These are phyloP conservation scores for Eugnorisma glareosa DNA, from an alignment of 2,888 invertebrate species.

Conservation along the genomic window DNA sequence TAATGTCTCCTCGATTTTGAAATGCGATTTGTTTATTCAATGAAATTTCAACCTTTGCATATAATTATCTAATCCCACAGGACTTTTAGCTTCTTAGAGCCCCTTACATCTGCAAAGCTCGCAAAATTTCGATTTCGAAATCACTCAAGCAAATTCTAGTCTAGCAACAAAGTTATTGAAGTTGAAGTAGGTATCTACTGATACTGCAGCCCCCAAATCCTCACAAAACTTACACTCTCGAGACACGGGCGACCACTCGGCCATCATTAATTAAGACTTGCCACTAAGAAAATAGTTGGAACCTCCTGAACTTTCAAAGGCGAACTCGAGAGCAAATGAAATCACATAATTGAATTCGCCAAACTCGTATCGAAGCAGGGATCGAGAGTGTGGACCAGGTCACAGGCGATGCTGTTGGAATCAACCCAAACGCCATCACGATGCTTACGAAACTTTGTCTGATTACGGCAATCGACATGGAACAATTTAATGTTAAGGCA, in stretches of 20 bases:
- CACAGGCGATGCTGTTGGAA: not conserved
- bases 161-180: slow-evolving; percentile 28
- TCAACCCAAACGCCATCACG: not conserved
- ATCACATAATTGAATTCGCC: slow-evolving; percentile 59
- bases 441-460: not conserved
- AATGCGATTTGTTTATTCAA: not conserved
- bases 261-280: slow-evolving; percentile 47
- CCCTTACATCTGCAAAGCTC: slow-evolving; percentile 10
- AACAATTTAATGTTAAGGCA: not conserved
- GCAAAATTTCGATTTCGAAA: slow-evolving; percentile 28
- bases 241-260: slow-evolving; percentile 28
- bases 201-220: not conserved
- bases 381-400: slow-evolving; percentile 2
- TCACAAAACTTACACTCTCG: slow-evolving; percentile 1
- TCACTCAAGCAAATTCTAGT: slow-evolving; percentile 30
- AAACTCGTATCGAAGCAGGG: slow-evolving; percentile 32
- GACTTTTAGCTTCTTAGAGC: not conserved
- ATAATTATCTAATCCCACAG: not conserved
- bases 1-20: not conserved
- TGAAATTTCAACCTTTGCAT: not conserved
- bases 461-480: not conserved
- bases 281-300: slow-evolving; percentile 45
- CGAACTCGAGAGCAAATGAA: slow-evolving; percentile 47
- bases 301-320: slow-evolving; percentile 45
- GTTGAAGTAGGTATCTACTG: not conserved